Evolutionary conservation across 2,113 vertebrate species (phyloP), one percentile per base, ranked within the genome.

Genomic region (Girardinichthys multiradiatus): DNA sequence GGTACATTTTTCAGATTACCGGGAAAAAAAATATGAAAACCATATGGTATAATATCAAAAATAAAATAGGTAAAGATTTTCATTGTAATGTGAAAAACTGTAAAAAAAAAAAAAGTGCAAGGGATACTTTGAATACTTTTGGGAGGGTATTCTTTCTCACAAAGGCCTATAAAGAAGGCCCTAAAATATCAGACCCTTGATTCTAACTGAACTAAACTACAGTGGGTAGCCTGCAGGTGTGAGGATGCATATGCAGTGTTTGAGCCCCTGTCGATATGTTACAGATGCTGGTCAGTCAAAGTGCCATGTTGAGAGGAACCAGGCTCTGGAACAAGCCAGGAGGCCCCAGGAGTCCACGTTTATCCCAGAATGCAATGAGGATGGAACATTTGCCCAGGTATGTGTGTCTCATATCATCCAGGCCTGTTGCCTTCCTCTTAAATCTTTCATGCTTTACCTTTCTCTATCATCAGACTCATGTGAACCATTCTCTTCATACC

Each of bases 381-480:
- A 99, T 15, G 98, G 98, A 70, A 97, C 98, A 4, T 99, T 97
- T 64, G 95, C 96, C 2, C 97, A 99, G 96, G 98, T 99, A 79
- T 8, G 63, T 26, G 31, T 87, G 93, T 79, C 45, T 63, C 42
- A 21, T 19, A 45, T 42, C 48, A 27, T 0, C 13, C 8, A 2
- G 37, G 4, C 10, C 19, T 62, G 45, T 42, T 39, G 65, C 63
- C 35, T 66, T 2, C 35, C 35, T 59, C 39, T 39, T 64, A 63
- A 79, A 59, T 79, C 68, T 76, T 24, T 59, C 6, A 66, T 9
- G 45, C 37, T 54, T 31, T 42, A 21, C 68, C 58, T 65, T 57
- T 45, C 28, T 68, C 12, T 74, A 69, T 37, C 45, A 31, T 84
- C 30, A 72, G 30, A 39, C 87, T 51, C 57, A 17, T 37, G n/a